Percentiles rank a stretch among this genome's conserved stretches.
These are phyloP conservation scores for Cirrhinus mrigala DNA, from an alignment of 2,797 vertebrate genomes.

Conservation along the genomic window DNA sequence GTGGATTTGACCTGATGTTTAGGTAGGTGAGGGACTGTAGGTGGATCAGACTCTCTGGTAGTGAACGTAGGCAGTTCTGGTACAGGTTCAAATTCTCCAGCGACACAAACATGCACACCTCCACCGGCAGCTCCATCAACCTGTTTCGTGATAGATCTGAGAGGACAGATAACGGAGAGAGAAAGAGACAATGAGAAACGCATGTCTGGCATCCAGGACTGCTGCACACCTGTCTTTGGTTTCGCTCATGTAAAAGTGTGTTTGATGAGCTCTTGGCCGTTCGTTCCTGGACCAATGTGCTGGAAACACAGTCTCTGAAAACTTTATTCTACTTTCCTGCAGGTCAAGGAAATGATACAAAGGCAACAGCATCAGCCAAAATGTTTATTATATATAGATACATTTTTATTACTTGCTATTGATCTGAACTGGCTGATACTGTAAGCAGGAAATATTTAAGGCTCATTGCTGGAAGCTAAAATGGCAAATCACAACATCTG, in stretches of 20 bases:
- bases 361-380: not conserved
- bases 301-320: conserved; percentile 30
- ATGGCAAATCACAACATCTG: not conserved
- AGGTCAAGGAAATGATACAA: not conserved
- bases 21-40: conserved; percentile 92
- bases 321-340: not conserved
- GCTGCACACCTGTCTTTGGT: conserved; percentile 33
- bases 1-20: conserved; percentile 90
- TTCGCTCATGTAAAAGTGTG: not conserved
- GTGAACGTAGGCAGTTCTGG: conserved; percentile 94
- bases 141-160: conserved; percentile 94
- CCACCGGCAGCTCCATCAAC: conserved; percentile 89
- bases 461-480: not conserved
- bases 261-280: conserved; percentile 6
- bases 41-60: conserved; percentile 91
- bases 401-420: not conserved
- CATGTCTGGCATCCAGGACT: not conserved
- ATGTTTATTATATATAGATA: not conserved
- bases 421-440: not conserved
- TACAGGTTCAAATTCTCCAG: conserved; percentile 95
- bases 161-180: conserved; percentile 21
- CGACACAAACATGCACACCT: conserved; percentile 92
- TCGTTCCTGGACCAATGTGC: conserved; percentile 5
- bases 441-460: not conserved
- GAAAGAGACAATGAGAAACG: not conserved